Evolutionary conservation across 2,888 invertebrate species (phyloP).

Genomic region (Tetrapedia diversipes): DNA sequence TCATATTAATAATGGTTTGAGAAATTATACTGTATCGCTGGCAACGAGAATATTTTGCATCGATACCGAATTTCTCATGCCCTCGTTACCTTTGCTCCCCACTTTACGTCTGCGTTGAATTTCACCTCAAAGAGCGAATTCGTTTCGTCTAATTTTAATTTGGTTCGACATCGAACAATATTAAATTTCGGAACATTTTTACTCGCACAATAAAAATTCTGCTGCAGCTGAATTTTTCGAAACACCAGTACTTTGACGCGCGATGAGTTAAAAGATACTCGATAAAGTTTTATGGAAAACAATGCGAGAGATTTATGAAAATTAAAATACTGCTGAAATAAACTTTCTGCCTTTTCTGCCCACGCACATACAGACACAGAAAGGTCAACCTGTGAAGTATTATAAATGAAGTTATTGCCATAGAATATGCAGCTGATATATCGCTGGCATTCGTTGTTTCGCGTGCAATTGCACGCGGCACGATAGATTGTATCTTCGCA

Average conservation of each 20-base stretch:
- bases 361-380: too few relatives aligned
- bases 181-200: neutral
- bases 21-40: too few relatives aligned
- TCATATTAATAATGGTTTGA: too few relatives aligned
- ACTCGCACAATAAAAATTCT: neutral
- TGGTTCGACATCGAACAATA: too few relatives aligned
- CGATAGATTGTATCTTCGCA: neutral
- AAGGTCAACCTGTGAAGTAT: neutral
- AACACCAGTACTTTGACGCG: neutral
- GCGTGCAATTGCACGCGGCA: neutral
- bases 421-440: neutral
- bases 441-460: neutral
- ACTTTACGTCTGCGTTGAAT: too few relatives aligned
- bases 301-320: slow-evolving; percentile 2
- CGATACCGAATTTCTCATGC: too few relatives aligned
- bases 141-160: too few relatives aligned
- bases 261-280: neutral
- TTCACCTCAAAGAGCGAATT: too few relatives aligned
- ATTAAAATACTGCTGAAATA: neutral
- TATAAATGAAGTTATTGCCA: slow-evolving; percentile 7
- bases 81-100: too few relatives aligned
- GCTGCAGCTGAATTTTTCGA: neutral
- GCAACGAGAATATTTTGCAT: too few relatives aligned
- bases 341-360: too few relatives aligned
- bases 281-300: neutral